phyloP scores from a whole-genome alignment of 2,888 invertebrate species.

The Xestia ashworthii region DNA sequence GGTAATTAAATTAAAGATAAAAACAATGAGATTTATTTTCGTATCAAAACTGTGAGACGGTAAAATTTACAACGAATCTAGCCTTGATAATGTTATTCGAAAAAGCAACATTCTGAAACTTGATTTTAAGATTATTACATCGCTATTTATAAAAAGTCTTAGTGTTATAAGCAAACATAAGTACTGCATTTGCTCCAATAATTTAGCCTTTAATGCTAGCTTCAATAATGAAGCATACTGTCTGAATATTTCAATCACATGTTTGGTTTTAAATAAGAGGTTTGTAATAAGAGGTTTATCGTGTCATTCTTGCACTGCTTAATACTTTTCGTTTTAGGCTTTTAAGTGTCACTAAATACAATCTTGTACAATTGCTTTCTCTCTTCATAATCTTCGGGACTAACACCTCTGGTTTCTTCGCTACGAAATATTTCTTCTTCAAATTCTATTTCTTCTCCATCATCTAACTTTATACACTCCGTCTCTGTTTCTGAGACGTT shows the following conservation, averaged over 20 bases:
- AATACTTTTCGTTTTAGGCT: background rate
- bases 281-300: too few relatives aligned
- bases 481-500: background rate
- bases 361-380: background rate
- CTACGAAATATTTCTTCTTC: background rate
- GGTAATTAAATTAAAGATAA: background rate
- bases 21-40: background rate
- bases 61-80: background rate
- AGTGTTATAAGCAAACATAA: background rate
- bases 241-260: background rate
- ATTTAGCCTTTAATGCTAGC: background rate
- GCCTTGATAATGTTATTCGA: too few relatives aligned
- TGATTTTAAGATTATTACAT: background rate
- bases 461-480: background rate
- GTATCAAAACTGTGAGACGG: background rate
- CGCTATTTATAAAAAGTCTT: too few relatives aligned
- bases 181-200: background rate
- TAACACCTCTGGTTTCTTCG: background rate
- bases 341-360: background rate
- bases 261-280: too few relatives aligned
- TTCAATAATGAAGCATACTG: background rate
- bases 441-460: background rate
- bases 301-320: too few relatives aligned
- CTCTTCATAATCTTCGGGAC: background rate
- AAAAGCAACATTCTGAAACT: background rate